These are phyloP conservation scores for Morone saxatilis DNA, from an alignment of 2,113 vertebrate species.

Conservation along the genomic window DNA sequence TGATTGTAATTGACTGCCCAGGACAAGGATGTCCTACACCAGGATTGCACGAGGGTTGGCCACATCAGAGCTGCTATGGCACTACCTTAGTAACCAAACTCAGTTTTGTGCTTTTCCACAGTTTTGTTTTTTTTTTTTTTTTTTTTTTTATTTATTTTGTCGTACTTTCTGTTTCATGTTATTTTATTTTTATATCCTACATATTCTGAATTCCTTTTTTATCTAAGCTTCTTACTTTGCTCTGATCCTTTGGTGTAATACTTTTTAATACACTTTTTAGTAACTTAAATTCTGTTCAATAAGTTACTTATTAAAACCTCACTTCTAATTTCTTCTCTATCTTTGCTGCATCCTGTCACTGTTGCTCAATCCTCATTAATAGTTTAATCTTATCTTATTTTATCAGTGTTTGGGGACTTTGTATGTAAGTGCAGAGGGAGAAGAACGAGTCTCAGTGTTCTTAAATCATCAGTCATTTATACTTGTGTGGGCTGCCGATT, in stretches of 20 bases:
- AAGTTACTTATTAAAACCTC: neutral
- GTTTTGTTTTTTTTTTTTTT: neutral
- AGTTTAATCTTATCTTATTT: neutral
- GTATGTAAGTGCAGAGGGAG: neutral
- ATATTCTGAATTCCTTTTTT: neutral
- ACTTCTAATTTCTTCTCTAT: neutral
- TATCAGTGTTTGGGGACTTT: neutral
- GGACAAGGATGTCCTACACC: slow-evolving; percentile 91
- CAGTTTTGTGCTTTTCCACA: neutral
- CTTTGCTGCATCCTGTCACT: neutral
- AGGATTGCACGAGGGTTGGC: slow-evolving; percentile 91
- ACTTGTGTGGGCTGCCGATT: slow-evolving; percentile 58
- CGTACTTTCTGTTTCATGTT: neutral
- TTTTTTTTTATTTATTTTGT: no score
- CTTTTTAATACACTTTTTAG: neutral
- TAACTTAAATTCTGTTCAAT: neutral
- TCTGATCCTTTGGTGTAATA: neutral
- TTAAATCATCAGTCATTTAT: slow-evolving; percentile 53
- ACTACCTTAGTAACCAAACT: slow-evolving; percentile 86
- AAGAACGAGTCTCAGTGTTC: slow-evolving; percentile 25
- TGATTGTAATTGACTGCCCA: slow-evolving; percentile 74
- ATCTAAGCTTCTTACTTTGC: neutral
- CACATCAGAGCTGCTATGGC: slow-evolving; percentile 91
- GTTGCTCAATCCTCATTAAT: neutral
- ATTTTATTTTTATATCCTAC: no score